phyloP scores from a whole-genome alignment of 2,113 vertebrate species.

The Paramormyrops kingsleyae region DNA sequence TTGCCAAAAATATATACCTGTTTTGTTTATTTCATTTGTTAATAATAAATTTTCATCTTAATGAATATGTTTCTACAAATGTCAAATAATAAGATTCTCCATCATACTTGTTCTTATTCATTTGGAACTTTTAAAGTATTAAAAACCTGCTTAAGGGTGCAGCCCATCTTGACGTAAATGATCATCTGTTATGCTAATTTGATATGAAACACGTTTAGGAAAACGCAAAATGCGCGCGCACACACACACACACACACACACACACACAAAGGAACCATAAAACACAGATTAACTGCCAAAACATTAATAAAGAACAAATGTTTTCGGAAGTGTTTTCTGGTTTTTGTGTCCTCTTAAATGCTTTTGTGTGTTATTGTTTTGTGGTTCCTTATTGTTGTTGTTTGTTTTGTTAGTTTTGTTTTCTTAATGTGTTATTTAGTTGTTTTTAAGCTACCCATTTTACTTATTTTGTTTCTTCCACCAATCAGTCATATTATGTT shows the following conservation, averaged over 20 bases:
- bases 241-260: too few relatives aligned
- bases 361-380: not conserved
- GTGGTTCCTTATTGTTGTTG: too few relatives aligned
- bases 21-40: not conserved
- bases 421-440: too few relatives aligned
- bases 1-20: too few relatives aligned
- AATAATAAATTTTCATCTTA: not conserved
- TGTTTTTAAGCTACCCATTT: too few relatives aligned
- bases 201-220: too few relatives aligned
- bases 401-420: too few relatives aligned
- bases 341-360: not conserved
- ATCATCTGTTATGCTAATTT: too few relatives aligned
- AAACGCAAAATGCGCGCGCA: too few relatives aligned
- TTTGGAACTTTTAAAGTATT: not conserved
- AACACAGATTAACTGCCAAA: not conserved
- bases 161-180: not conserved
- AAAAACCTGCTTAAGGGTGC: not conserved
- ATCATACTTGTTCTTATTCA: not conserved
- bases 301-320: not conserved
- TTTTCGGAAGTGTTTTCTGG: not conserved
- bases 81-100: not conserved
- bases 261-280: not conserved
- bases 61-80: not conserved
- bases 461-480: too few relatives aligned
- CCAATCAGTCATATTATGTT: too few relatives aligned